Evolutionary conservation across 2,888 invertebrate genomes (phyloP), one percentile per base, ranked within the genome.

Genomic region (Parochlus steinenii): DNA sequence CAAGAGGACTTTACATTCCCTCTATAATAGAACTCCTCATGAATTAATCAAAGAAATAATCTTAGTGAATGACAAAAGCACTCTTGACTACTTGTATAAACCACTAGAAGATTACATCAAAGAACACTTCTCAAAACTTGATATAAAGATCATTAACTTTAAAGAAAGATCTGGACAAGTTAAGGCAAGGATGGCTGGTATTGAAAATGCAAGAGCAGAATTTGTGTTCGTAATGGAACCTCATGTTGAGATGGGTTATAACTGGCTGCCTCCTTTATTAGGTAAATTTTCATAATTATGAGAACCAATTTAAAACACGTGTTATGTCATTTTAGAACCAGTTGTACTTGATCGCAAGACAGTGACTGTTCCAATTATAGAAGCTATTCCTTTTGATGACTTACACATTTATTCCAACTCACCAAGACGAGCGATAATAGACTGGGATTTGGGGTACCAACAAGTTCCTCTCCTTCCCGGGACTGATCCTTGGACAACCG

Each of bases 401-500:
- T 14, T 36, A 8, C 8, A 3, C 4, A 25, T 24, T 25, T 23
- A 29, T n/a, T 11, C 24, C 2, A 36, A 30, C 25, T 22, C 27
- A 11, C 14, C n/a, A 8, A 11, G 4, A 6, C 23, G 36, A 11
- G 36, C 30, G 2, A 25, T 19, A n/a, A 29, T 33, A 12, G 24
- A 32, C 8, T 37, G 31, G 37, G 8, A 33, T 17, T 3, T 37
- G 5, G 12, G 11, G 10, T 32, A 28, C 23, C 22, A 32, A 11
- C 18, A 32, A 7, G 7, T 66, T 22, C 63, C 68, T 37, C 69
- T 79, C 40, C 57, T 79, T 47, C 61, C 65, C 41, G 65, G 70
- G 39, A 62, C 75, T 43, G 62, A 67, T 11, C 57, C 67, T 28
- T 70, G 75, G 45, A 70, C 70, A 6, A 71, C 78, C 0, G 68